These are phyloP conservation scores for Capitulum mitella DNA, from an alignment of 2,888 invertebrate genomes.

Conservation along the genomic window DNA sequence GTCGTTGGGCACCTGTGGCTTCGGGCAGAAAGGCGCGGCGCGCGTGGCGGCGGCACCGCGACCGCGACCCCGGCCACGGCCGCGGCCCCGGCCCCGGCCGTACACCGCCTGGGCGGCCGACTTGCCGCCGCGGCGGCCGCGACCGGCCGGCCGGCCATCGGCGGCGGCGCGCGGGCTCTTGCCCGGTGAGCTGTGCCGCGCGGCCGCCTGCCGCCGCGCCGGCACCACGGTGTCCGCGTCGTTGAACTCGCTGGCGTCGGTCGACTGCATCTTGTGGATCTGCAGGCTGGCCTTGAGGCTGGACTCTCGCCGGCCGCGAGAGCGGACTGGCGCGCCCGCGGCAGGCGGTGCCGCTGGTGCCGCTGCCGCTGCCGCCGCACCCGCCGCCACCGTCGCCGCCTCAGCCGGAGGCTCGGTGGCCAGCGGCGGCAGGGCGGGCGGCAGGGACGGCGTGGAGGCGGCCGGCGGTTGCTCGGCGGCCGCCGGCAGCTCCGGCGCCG, in stretches of 20 bases:
- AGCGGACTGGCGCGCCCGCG: background rate
- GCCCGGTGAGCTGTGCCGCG: conserved; percentile 17
- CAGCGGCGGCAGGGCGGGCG: background rate
- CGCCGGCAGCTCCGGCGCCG: background rate
- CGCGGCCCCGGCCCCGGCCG: conserved; percentile 4
- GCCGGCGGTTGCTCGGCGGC: background rate
- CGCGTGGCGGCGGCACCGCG: conserved; percentile 1
- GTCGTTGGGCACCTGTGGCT: conserved; percentile 38
- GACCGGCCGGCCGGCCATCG: background rate
- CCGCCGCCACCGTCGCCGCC: background rate
- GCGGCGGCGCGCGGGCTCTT: conserved; percentile 26
- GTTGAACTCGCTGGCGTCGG: background rate
- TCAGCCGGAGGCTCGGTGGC: background rate
- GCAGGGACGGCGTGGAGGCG: conserved; percentile 1
- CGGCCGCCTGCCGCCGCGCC: background rate
- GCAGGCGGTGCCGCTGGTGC: background rate
- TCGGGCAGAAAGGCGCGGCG: conserved; percentile 12
- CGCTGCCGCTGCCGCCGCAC: background rate
- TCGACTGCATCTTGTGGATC: background rate
- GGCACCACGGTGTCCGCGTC: background rate
- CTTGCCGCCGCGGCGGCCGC: conserved; percentile 14
- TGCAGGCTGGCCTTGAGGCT: conserved; percentile 9
- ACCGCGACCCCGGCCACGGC: background rate
- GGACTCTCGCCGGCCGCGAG: background rate
- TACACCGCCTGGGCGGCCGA: background rate